These are phyloP conservation scores for Epizoanthus fatuus DNA, from an alignment of 92 coral and sea anemone species.

Conservation along the genomic window DNA sequence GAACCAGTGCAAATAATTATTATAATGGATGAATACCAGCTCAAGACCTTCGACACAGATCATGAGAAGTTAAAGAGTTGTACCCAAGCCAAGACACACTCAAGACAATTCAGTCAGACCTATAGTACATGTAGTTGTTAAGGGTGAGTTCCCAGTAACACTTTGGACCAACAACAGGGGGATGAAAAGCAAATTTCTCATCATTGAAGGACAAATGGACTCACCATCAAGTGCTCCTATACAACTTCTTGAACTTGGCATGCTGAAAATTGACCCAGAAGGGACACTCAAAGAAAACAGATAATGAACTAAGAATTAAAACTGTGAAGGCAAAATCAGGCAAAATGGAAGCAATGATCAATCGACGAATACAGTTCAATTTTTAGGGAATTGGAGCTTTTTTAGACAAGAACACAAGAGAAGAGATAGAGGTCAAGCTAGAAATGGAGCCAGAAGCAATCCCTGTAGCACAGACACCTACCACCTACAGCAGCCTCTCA, in stretches of 20 bases:
- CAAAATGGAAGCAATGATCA: conserved; percentile 16
- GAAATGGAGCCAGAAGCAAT: conserved; percentile 68
- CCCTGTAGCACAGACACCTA: conserved; percentile 49
- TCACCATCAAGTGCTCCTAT: too few relatives aligned
- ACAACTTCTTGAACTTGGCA: conserved; percentile 38
- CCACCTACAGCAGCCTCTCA: conserved; percentile 48
- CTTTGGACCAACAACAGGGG: conserved; percentile 20
- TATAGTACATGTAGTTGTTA: conserved; percentile 27
- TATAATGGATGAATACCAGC: too few relatives aligned
- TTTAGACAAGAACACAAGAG: conserved; percentile 53
- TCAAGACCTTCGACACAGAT: too few relatives aligned
- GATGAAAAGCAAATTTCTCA: conserved; percentile 5
- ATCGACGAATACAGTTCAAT: conserved; percentile 43
- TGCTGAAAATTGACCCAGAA: conserved; percentile 68
- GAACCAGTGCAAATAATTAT: too few relatives aligned
- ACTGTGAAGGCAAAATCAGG: conserved; percentile 3
- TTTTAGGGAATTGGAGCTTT: conserved; percentile 63
- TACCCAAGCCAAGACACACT: too few relatives aligned
- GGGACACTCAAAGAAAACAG: conserved; percentile 60
- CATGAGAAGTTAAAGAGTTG: too few relatives aligned
- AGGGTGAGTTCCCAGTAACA: conserved; percentile 65
- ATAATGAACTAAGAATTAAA: conserved; percentile 53
- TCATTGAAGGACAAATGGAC: conserved; percentile 24
- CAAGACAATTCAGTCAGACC: conserved; percentile 19
- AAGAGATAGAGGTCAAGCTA: conserved; percentile 60